Evolutionary conservation across 37 sponge, comb jelly and placozoan species (phyloP), one percentile per base, ranked within the genome.

Genomic region (Ianthella basta): DNA sequence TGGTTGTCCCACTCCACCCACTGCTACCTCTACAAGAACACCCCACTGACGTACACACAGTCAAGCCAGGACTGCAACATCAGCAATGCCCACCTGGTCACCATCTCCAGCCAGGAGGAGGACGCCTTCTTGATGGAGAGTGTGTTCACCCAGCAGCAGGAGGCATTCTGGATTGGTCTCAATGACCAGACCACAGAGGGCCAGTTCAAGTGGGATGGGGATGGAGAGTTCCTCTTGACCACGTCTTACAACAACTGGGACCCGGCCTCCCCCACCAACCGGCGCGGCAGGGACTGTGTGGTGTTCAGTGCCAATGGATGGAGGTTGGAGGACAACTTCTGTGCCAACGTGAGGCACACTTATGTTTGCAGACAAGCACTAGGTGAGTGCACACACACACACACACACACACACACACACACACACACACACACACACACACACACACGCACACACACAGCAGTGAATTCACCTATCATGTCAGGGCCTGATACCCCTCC

Each of bases 81-180:
- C 41, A 60, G 82, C 27, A 85, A 86, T 18, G 88, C 64, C 19
- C 20, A 55, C 16, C 70, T 92, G 38, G 50, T 86, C 15, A 57
- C 30, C 56, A 88, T 92, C 16, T 50, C 72, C 40, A 80, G 72
- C 13, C n/a, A 41, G 5, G 37, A 14, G 15, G 92, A 92, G 64
- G 36, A 92, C 72, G 64, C 55, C 16, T 88, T 81, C 59, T 8
- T 44, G 6, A 44, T 44, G 50, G 50, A 44, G 50, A 44, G 8
- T 8, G 32, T 92, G 25, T 23, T n/a, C 16, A 60, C 29, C 8
- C 56, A 23, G 15, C 36, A 24, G 3, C 54, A 24, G 19, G 20
- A 16, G 10, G 59, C 72, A 27, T 92, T 92, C 64, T 92, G 93
- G 93, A 88, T 92, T 37, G 93, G 93, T 18, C 72, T 92, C 60